A percentile compares a stretch with the other conserved stretches of the same genome.
Conservation (phyloP, 35 echinoderm and acorn worm species). For the Apostichopus californicus region DNA sequence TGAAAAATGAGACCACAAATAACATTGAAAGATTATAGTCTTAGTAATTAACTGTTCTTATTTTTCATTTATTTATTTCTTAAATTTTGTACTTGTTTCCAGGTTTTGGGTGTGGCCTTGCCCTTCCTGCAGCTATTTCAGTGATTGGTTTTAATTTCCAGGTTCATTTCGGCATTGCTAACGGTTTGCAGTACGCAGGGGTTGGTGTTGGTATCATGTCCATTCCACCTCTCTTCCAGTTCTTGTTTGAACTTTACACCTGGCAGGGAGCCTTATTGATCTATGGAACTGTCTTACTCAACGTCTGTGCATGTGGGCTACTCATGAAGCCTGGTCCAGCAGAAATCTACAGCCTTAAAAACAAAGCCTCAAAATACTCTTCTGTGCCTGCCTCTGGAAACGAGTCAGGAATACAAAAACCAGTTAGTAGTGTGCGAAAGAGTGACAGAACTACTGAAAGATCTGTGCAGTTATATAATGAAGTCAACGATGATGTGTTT, state of each 20-base stretch:
- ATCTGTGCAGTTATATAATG: too few species aligned
- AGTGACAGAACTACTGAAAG: too few species aligned
- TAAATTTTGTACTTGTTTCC: not conserved
- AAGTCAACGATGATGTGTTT: constrained; percentile 2
- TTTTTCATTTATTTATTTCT: too few species aligned
- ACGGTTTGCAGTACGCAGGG: constrained; percentile 49
- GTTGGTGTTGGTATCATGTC: constrained; percentile 55
- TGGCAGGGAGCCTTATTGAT: constrained; percentile 47
- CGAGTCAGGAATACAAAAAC: too few species aligned
- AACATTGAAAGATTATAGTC: too few species aligned
- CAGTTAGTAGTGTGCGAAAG: too few species aligned
- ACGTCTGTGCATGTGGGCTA: constrained; percentile 23
- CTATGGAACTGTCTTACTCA: constrained; percentile 13
- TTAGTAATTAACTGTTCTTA: too few species aligned
- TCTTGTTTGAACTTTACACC: constrained; percentile 33
- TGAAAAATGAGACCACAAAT: too few species aligned
- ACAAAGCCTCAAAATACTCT: not conserved
- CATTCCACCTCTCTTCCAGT: constrained; percentile 31
- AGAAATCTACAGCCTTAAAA: not conserved
- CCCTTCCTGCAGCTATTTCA: constrained; percentile 36
- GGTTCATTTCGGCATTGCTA: constrained; percentile 19
- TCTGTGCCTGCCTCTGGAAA: not conserved
- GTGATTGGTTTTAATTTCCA: constrained; percentile 60
- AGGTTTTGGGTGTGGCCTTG: constrained; percentile 49
- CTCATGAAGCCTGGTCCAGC: constrained; percentile 30